These are phyloP conservation scores for Arbacia lixula DNA, from an alignment of 53 echinoderm and acorn worm species.

Conservation along the genomic window DNA sequence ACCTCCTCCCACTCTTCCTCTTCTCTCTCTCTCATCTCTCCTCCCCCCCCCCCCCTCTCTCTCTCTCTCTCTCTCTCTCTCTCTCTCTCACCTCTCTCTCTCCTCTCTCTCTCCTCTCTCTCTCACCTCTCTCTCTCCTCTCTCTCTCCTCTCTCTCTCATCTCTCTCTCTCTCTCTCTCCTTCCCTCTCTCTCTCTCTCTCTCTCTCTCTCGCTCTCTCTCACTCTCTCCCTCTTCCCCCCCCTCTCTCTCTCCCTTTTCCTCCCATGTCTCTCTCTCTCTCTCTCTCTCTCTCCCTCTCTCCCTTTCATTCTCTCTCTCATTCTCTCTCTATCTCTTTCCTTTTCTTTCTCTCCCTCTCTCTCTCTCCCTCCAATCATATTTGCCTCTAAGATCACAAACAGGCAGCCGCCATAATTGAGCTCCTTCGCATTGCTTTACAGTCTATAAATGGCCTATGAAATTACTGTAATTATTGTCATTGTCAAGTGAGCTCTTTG, in stretches of 20 bases:
- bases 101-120: background rate
- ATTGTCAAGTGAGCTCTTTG: constrained; percentile 21
- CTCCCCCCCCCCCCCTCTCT: too few relatives aligned
- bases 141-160: background rate
- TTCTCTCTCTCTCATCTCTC: too few relatives aligned
- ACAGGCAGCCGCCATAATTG: background rate
- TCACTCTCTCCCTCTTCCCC: background rate
- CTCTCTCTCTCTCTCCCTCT: background rate
- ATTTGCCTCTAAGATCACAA: too few relatives aligned
- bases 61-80: too few relatives aligned
- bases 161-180: background rate
- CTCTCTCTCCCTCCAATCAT: background rate
- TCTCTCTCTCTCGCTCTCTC: too few relatives aligned
- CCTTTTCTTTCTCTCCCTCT: background rate
- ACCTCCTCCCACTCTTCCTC: too few relatives aligned
- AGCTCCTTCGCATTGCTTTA: constrained; percentile 32
- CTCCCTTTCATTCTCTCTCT: background rate
- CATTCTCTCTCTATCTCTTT: background rate
- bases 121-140: background rate
- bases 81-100: background rate
- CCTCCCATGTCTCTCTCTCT: background rate
- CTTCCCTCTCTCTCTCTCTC: background rate
- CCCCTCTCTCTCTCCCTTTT: background rate
- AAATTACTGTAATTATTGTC: constrained; percentile 46
- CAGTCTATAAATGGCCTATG: constrained; percentile 45